These are phyloP conservation scores for Motacilla alba DNA, from an alignment of 2,113 vertebrate species.

Conservation along the genomic window DNA sequence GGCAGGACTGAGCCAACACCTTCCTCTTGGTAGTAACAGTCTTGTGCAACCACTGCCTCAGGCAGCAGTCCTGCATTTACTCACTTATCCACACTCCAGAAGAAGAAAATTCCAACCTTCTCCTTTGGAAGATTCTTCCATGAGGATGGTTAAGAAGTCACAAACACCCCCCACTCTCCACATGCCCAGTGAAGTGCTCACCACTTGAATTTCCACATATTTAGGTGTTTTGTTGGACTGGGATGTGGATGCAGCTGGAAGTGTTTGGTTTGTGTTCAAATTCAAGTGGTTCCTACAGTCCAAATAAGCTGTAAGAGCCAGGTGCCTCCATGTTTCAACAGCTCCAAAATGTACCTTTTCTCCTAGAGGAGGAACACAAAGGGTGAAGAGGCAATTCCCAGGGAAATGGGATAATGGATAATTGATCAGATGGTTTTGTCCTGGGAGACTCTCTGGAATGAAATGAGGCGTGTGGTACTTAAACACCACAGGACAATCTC, in stretches of 20 bases:
- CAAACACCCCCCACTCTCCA: background rate
- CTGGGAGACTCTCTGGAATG: background rate
- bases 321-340: background rate
- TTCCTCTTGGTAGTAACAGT: background rate
- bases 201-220: rapidly evolving
- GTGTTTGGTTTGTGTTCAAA: background rate
- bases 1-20: background rate
- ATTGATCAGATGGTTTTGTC: slow-evolving; percentile 13
- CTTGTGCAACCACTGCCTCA: background rate
- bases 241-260: background rate
- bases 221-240: background rate
- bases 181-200: background rate
- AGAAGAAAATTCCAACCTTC: background rate
- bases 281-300: background rate
- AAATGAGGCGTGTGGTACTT: slow-evolving; percentile 29
- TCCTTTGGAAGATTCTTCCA: background rate
- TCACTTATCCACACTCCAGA: background rate
- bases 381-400: background rate
- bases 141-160: background rate
- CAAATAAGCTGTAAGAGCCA: background rate
- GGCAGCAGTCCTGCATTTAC: background rate
- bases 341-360: background rate
- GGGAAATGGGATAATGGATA: background rate
- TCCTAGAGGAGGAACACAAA: background rate
- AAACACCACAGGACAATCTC: background rate